A percentile compares a stretch with the other conserved stretches of the same genome.
Evolutionary conservation across 2,888 invertebrate genomes (phyloP).

Genomic region (Rugalucina vietnamica): DNA sequence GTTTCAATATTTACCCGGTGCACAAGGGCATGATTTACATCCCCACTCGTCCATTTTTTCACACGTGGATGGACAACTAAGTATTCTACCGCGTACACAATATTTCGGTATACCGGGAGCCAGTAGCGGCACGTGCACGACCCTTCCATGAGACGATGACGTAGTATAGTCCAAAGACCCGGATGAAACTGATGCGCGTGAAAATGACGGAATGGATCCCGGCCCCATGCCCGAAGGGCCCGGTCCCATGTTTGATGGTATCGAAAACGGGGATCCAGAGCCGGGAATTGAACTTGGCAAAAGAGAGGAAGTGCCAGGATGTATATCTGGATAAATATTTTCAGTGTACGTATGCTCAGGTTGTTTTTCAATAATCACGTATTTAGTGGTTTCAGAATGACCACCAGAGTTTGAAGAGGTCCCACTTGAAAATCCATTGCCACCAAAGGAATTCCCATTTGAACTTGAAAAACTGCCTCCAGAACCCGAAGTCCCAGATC

Average conservation of each 20-base stretch:
- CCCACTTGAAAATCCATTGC: background rate
- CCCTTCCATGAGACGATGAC: slow-evolving; percentile 8
- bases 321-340: background rate
- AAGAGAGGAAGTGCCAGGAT: slow-evolving; percentile 12
- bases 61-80: slow-evolving; percentile 56
- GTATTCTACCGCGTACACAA: slow-evolving; percentile 53
- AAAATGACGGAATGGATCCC: background rate
- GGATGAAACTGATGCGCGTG: background rate
- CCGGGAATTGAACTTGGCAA: slow-evolving; percentile 25
- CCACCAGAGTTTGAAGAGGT: background rate
- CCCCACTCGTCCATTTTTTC: slow-evolving; percentile 57
- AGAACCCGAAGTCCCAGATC: background rate
- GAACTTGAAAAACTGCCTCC: background rate
- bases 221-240: background rate
- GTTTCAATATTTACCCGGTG: slow-evolving; percentile 32
- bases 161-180: background rate
- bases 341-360: slow-evolving; percentile 2
- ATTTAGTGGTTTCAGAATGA: slow-evolving; percentile 28
- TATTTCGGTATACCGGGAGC: slow-evolving; percentile 60
- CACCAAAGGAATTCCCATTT: background rate
- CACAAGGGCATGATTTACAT: slow-evolving; percentile 62
- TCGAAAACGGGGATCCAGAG: background rate
- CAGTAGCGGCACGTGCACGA: slow-evolving; percentile 49
- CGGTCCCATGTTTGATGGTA: background rate
- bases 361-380: slow-evolving; percentile 42